Evolutionary conservation across 2,888 invertebrate genomes (phyloP).

Genomic region (Rhodophaea formosa): DNA sequence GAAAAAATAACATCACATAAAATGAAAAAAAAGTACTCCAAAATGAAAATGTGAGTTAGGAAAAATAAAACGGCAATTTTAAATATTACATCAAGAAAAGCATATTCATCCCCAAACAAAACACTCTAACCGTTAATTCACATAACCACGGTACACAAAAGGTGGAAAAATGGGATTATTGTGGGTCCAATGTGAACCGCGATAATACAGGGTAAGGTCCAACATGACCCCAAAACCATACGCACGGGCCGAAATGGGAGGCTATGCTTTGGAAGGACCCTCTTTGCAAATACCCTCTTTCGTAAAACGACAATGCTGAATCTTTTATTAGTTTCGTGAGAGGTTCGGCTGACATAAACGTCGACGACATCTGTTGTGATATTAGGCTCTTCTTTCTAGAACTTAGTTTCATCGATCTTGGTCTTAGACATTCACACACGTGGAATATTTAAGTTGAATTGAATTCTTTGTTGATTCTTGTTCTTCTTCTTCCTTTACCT

Average conservation of each 20-base stretch:
- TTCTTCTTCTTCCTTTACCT: too few species aligned
- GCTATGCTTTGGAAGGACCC: conserved; percentile 63
- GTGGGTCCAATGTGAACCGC: conserved; percentile 51
- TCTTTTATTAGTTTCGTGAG: conserved; percentile 79
- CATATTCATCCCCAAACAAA: background rate
- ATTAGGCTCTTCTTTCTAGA: conserved; percentile 68
- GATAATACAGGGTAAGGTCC: conserved; percentile 59
- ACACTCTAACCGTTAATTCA: conserved; percentile 13
- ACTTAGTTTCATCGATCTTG: conserved; percentile 58
- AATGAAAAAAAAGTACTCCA: too few species aligned
- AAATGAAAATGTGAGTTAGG: background rate
- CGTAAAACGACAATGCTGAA: conserved; percentile 74
- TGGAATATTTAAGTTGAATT: conserved; percentile 61
- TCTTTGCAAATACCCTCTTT: conserved; percentile 64
- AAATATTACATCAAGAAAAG: too few species aligned
- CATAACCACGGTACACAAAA: conserved; percentile 14
- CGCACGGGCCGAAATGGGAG: conserved; percentile 48
- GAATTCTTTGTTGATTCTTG: conserved; percentile 43
- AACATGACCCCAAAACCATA: conserved; percentile 54
- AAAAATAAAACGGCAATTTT: background rate
- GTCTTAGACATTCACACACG: conserved; percentile 59
- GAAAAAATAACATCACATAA: too few species aligned
- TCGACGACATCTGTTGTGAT: conserved; percentile 77
- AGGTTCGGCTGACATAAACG: conserved; percentile 77
- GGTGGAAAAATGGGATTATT: conserved; percentile 34